Conservation (phyloP, 2,797 vertebrate species). For the Anableps anableps region DNA sequence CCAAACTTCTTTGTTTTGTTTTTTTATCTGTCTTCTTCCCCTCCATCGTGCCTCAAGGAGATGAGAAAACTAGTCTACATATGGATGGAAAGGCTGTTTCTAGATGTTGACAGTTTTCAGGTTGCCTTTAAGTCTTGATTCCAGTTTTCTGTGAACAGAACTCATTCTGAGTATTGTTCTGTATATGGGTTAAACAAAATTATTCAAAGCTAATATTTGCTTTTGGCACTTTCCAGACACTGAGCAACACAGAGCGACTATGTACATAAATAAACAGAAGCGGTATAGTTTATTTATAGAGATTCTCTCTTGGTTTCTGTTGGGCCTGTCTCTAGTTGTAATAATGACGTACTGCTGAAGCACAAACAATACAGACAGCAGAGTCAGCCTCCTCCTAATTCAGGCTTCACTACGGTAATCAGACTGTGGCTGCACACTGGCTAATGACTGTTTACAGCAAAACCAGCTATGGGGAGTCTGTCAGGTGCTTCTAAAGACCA, state of each 20-base stretch:
- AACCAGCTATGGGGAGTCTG: conserved; percentile 27
- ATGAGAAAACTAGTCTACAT: conserved; percentile 4
- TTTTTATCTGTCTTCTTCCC: conserved; percentile 11
- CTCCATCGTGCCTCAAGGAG: conserved; percentile 2
- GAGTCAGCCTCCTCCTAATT: conserved; percentile 37
- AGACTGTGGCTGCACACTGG: conserved; percentile 27
- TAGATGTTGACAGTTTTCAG: background rate
- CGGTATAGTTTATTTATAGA: conserved; percentile 32
- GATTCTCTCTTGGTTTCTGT: conserved; percentile 14
- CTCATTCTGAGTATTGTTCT: conserved; percentile 48
- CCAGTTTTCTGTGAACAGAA: conserved; percentile 44
- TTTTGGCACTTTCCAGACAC: conserved; percentile 25
- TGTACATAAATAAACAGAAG: conserved; percentile 31
- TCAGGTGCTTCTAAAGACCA: conserved; percentile 40
- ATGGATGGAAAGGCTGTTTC: conserved; percentile 5
- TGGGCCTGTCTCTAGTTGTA: conserved; percentile 20
- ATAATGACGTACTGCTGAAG: conserved; percentile 26
- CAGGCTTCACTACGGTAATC: conserved; percentile 16
- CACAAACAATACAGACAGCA: conserved; percentile 14
- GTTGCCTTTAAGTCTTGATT: conserved; percentile 25
- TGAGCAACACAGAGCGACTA: conserved; percentile 7
- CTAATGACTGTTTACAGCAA: conserved; percentile 67
- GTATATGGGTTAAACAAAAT: conserved; percentile 42
- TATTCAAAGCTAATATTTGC: conserved; percentile 45
- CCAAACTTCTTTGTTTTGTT: conserved; percentile 15